Conservation (phyloP, 2,113 vertebrate genomes). For the Laticauda colubrina region DNA sequence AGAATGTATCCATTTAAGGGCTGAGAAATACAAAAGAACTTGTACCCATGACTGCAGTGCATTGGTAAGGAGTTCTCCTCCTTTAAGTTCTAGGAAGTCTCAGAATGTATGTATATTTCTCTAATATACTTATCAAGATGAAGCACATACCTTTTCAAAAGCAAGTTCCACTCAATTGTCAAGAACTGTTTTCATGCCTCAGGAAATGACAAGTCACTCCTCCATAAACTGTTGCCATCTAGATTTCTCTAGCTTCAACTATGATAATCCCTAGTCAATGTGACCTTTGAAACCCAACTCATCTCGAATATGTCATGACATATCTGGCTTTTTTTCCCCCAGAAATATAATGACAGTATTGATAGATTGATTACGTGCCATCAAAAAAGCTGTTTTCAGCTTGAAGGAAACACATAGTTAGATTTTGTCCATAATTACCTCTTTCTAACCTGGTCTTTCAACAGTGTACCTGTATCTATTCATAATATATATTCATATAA, state of each 20-base stretch:
- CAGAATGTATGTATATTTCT: neutral
- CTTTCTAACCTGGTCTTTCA: neutral
- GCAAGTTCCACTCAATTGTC: neutral
- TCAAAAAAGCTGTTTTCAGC: neutral
- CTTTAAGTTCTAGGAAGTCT: neutral
- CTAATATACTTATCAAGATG: neutral
- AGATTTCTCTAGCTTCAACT: neutral
- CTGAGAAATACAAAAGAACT: neutral
- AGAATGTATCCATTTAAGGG: conserved; percentile 33
- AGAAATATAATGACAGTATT: neutral
- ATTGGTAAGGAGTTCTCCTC: fast-evolving
- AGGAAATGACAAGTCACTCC: neutral
- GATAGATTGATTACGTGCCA: neutral
- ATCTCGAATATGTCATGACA: neutral
- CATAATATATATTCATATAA: too few species aligned
- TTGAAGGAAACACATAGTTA: neutral
- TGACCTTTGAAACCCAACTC: neutral
- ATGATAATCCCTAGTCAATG: neutral
- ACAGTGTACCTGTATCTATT: neutral
- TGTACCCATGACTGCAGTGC: neutral
- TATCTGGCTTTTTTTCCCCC: neutral
- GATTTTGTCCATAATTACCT: neutral
- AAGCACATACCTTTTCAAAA: neutral
- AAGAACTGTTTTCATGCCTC: neutral
- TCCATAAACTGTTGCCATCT: neutral